These are phyloP conservation scores for Gastracanthus pulcherrimus DNA, from an alignment of 2,888 invertebrate species.

Conservation along the genomic window DNA sequence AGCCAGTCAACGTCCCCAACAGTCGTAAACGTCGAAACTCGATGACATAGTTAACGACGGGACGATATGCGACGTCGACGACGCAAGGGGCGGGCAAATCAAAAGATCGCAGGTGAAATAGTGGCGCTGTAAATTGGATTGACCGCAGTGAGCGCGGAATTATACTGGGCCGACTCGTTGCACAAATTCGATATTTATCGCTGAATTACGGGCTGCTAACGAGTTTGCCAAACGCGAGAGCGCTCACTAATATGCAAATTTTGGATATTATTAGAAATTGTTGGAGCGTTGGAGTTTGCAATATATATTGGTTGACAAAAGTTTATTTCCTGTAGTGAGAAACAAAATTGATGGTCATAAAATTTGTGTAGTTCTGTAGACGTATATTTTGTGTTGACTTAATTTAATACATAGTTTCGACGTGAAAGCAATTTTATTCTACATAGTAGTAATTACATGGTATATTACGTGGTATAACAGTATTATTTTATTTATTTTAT, in stretches of 20 bases:
- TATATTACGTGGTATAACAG: too few species aligned
- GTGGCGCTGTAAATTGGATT: constrained; percentile 28
- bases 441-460: too few species aligned
- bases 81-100: neutral
- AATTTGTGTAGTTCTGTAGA: too few species aligned
- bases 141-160: neutral
- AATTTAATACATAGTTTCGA: too few species aligned
- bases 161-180: neutral
- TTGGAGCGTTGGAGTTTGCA: too few species aligned
- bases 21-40: constrained; percentile 13
- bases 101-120: neutral
- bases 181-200: constrained; percentile 40
- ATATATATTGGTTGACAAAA: too few species aligned
- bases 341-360: too few species aligned
- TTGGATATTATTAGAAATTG: constrained; percentile 6
- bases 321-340: too few species aligned
- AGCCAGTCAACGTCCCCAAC: neutral
- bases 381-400: too few species aligned
- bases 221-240: neutral
- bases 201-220: constrained; percentile 22
- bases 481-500: too few species aligned
- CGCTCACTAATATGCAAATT: constrained; percentile 38
- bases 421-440: too few species aligned
- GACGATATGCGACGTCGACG: neutral
- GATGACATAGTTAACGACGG: constrained; percentile 38